Evolutionary conservation across 2,888 invertebrate genomes (phyloP).

Genomic region (Sclerodermus sp.): DNA sequence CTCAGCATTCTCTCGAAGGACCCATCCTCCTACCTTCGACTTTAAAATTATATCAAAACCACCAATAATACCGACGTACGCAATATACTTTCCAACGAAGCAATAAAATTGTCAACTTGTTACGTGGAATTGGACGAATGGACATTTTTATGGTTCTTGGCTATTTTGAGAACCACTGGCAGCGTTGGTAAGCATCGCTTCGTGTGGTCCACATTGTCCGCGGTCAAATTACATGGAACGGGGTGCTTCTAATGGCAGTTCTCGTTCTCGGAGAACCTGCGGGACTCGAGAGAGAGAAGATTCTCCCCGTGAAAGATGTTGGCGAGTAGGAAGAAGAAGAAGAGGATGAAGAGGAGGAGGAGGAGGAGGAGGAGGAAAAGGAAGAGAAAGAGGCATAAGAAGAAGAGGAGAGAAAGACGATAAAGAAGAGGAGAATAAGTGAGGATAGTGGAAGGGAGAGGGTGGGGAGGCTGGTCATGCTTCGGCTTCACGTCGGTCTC

Average conservation of each 20-base stretch:
- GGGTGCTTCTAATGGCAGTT: conserved; percentile 50
- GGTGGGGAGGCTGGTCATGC: conserved; percentile 36
- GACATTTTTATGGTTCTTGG: not conserved
- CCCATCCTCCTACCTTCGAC: too few species aligned
- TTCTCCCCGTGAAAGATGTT: not conserved
- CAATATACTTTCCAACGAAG: not conserved
- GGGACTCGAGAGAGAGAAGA: conserved; percentile 12
- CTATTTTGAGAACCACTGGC: conserved; percentile 37
- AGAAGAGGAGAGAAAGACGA: conserved; percentile 11
- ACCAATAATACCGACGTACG: too few species aligned
- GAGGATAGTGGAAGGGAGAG: conserved; percentile 3
- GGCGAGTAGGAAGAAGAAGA: conserved; percentile 7
- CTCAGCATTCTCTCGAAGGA: not conserved
- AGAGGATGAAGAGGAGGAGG: conserved; percentile 10
- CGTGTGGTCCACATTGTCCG: conserved; percentile 52
- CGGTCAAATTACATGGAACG: conserved; percentile 51
- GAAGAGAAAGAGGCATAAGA: conserved; percentile 14
- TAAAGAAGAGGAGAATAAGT: too few species aligned
- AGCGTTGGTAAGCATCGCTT: conserved; percentile 37
- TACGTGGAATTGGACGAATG: too few species aligned
- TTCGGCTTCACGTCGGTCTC: conserved; percentile 36
- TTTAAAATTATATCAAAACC: too few species aligned
- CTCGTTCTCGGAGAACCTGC: conserved; percentile 34
- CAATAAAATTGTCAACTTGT: too few species aligned
- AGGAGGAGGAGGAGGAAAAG: conserved; percentile 15